Conservation (phyloP, 2,113 vertebrate genomes). For the Perca schrenkii region DNA sequence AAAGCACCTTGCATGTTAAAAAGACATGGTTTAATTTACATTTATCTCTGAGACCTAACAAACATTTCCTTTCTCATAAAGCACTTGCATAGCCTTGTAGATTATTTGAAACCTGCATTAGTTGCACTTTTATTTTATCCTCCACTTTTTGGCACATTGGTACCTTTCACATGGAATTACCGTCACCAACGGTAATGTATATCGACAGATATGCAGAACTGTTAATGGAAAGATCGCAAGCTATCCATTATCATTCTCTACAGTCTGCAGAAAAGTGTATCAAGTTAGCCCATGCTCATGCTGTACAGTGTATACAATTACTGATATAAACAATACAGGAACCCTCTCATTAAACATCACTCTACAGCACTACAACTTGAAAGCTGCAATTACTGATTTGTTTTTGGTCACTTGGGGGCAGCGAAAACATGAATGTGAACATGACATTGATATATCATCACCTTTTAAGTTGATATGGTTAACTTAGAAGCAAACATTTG, state of each 20-base stretch:
- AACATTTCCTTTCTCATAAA: conserved; percentile 7
- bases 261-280: conserved; percentile 35
- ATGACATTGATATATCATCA: not conserved
- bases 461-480: too few species aligned
- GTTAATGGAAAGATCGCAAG: conserved; percentile 20
- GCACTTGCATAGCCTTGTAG: conserved; percentile 15
- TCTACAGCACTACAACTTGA: not conserved
- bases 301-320: not conserved
- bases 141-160: conserved; percentile 19
- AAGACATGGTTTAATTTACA: not conserved
- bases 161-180: conserved; percentile 31
- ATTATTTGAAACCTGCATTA: conserved; percentile 25
- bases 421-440: not conserved
- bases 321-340: conserved; percentile 11
- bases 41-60: not conserved
- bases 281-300: not conserved
- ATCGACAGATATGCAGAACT: conserved; percentile 26
- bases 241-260: conserved; percentile 46
- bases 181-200: conserved; percentile 24
- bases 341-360: not conserved
- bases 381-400: not conserved
- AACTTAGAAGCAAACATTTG: too few species aligned
- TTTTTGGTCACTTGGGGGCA: not conserved
- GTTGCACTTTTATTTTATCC: conserved; percentile 1
- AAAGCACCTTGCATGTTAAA: not conserved